Percentiles rank a stretch among this genome's conserved stretches.
These are phyloP conservation scores for Sitobion miscanthi DNA, from an alignment of 1,140 invertebrate genomes.

Conservation along the genomic window DNA sequence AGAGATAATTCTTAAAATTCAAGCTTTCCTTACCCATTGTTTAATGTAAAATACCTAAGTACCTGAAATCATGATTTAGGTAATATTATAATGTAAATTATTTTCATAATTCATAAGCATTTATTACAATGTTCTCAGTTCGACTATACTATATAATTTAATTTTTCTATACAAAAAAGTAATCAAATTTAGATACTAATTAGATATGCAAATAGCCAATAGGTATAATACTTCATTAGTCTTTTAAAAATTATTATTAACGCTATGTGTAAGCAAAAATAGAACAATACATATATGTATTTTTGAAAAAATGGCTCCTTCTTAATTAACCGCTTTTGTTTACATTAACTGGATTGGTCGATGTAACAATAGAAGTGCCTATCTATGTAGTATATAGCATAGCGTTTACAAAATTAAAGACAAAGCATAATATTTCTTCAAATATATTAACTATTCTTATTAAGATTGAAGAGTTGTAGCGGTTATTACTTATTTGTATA, in stretches of 20 bases:
- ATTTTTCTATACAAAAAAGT: too few species aligned
- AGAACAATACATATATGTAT: background rate
- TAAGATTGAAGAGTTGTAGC: too few species aligned
- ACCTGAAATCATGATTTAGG: background rate
- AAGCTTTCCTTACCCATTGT: background rate
- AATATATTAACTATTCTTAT: too few species aligned
- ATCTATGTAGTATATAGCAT: background rate
- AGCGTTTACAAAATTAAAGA: background rate
- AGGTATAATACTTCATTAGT: background rate
- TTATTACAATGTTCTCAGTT: too few species aligned
- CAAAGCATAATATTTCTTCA: too few species aligned
- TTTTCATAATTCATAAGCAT: too few species aligned
- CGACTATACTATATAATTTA: too few species aligned
- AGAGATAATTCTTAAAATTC: background rate
- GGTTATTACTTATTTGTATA: too few species aligned
- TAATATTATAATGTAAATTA: too few species aligned
- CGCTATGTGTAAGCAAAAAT: background rate
- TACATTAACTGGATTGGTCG: background rate
- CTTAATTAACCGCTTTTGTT: background rate
- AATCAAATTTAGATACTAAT: too few species aligned
- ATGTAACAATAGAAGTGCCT: background rate
- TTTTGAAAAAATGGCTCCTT: background rate
- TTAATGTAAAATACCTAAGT: background rate
- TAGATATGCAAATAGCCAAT: background rate
- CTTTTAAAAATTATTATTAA: background rate